These are phyloP conservation scores for Lampris megalopsis DNA, from an alignment of 2,113 vertebrate species.

Conservation along the genomic window DNA sequence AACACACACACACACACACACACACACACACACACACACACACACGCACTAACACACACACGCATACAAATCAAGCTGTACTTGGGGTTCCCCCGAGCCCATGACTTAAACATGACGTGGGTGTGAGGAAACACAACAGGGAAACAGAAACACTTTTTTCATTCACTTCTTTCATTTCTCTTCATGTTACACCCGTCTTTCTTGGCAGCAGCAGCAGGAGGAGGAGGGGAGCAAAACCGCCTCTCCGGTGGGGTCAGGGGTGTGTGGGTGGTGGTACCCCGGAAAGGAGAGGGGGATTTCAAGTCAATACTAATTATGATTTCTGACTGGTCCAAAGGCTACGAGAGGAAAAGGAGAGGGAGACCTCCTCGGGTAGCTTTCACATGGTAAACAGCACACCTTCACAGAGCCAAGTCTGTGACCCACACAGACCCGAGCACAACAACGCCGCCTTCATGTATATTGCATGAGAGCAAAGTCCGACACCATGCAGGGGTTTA, in stretches of 20 bases:
- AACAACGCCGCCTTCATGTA: slow-evolving; percentile 41
- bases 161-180: slow-evolving; percentile 18
- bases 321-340: slow-evolving; percentile 26
- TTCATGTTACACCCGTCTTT: slow-evolving; percentile 76
- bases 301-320: slow-evolving; percentile 29
- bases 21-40: too few relatives aligned
- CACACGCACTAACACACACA: too few relatives aligned
- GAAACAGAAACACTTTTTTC: slow-evolving; percentile 61
- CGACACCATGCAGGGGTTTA: too few relatives aligned
- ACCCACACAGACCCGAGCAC: slow-evolving; percentile 59
- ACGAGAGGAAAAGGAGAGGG: slow-evolving; percentile 25
- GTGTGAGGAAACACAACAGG: slow-evolving; percentile 71
- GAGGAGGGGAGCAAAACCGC: background rate
- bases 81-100: slow-evolving; percentile 61
- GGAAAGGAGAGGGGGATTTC: background rate
- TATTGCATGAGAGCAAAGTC: too few relatives aligned
- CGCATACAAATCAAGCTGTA: too few relatives aligned
- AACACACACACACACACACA: slow-evolving; percentile 63
- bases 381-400: slow-evolving; percentile 66
- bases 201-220: slow-evolving; percentile 67
- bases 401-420: slow-evolving; percentile 70
- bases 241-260: too few relatives aligned
- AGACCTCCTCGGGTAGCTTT: slow-evolving; percentile 74
- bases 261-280: too few relatives aligned
- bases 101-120: slow-evolving; percentile 77